These are phyloP conservation scores for Steinernema khuongi DNA, from an alignment of 1,140 invertebrate species.

Conservation along the genomic window DNA sequence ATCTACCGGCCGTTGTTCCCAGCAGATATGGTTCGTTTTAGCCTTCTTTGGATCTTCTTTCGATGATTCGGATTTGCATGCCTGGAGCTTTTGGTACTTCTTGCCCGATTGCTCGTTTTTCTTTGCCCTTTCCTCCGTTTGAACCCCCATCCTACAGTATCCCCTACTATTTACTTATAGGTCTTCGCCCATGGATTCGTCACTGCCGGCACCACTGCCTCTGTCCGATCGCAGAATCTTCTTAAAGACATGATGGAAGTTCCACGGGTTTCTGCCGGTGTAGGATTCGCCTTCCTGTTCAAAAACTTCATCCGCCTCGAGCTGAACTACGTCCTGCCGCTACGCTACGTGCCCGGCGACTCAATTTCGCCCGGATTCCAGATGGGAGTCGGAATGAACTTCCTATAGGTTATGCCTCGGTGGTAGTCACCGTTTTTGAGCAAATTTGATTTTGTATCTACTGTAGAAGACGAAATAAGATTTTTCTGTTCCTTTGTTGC, in stretches of 20 bases:
- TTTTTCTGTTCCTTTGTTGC: constrained; percentile 17
- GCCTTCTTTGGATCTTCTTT: background rate
- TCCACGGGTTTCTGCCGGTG: constrained; percentile 43
- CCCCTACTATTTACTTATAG: constrained; percentile 42
- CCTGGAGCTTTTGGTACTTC: no score
- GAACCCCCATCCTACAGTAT: no score
- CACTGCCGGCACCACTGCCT: constrained; percentile 42
- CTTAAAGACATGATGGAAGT: constrained; percentile 43
- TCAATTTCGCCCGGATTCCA: constrained; percentile 42
- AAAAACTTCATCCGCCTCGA: constrained; percentile 50
- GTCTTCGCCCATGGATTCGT: constrained; percentile 51
- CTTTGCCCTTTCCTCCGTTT: no score
- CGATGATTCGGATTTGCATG: background rate
- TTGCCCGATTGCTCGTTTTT: no score
- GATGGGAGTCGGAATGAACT: constrained; percentile 53
- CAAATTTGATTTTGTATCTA: background rate
- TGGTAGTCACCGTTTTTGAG: background rate
- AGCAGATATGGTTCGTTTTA: constrained; percentile 39
- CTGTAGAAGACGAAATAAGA: constrained; percentile 6
- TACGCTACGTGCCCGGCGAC: constrained; percentile 46
- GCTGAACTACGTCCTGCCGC: constrained; percentile 55
- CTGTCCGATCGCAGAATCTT: constrained; percentile 36
- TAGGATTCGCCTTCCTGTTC: constrained; percentile 47
- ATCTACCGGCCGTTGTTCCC: constrained; percentile 48
- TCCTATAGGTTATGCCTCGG: constrained; percentile 34